phyloP scores from a whole-genome alignment of 2,113 vertebrate species.

The Corynorhinus townsendii region DNA sequence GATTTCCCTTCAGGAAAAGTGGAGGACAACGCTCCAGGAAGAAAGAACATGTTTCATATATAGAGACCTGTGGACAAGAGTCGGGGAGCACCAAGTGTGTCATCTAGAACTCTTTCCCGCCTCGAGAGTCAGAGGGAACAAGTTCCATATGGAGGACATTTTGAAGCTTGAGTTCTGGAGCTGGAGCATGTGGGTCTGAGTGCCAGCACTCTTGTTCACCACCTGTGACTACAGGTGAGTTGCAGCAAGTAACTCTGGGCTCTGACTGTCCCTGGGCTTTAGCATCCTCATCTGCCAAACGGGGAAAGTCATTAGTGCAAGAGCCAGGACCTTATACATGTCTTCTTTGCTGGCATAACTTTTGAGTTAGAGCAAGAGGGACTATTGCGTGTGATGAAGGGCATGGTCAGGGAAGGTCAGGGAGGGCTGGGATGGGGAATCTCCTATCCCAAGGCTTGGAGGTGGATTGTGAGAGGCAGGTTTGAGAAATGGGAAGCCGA shows the following conservation, averaged over 20 bases:
- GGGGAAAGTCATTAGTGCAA: background rate
- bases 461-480: no score
- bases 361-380: background rate
- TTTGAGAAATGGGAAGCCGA: background rate
- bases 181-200: fast-evolving
- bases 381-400: background rate
- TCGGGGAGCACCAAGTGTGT: background rate
- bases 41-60: background rate
- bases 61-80: background rate
- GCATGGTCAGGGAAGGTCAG: background rate
- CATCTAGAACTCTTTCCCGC: background rate
- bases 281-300: background rate
- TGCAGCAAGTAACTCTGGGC: no score
- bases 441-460: background rate
- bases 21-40: background rate
- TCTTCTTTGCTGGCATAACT: background rate
- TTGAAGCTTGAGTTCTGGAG: background rate
- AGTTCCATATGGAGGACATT: no score
- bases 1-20: background rate
- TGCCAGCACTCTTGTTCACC: background rate
- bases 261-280: background rate
- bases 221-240: fast-evolving
- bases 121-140: background rate
- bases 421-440: background rate
- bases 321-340: background rate